Percentiles rank a stretch among this genome's conserved stretches.
Conservation (phyloP, 2,113 vertebrate species). For the Stegostoma tigrinum region DNA sequence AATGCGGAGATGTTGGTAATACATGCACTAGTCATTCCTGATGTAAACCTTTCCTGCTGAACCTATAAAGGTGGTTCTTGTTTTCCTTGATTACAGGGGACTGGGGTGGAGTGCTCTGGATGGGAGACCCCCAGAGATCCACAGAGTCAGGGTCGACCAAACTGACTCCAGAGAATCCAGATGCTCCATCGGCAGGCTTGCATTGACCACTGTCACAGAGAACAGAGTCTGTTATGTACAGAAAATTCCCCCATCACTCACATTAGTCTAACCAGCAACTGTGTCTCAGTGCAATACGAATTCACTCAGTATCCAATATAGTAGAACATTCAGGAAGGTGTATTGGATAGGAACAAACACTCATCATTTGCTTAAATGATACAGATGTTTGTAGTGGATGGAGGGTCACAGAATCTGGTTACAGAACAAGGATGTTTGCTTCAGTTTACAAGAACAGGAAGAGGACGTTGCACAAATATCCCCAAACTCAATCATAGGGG, state of each 20-base stretch:
- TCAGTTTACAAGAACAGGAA: neutral
- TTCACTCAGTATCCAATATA: neutral
- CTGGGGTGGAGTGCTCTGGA: neutral
- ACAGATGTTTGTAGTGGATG: too few species aligned
- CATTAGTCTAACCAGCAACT: neutral
- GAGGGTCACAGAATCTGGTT: neutral
- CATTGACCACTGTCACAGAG: too few species aligned
- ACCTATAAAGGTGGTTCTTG: neutral
- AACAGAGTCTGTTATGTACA: neutral
- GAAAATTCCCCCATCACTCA: neutral
- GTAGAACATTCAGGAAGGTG: neutral
- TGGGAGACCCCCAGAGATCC: neutral
- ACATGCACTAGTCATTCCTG: neutral
- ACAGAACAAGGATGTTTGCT: too few species aligned
- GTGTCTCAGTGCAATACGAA: neutral
- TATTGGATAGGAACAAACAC: neutral
- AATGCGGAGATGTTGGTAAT: neutral
- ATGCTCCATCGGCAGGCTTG: neutral
- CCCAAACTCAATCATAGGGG: too few species aligned
- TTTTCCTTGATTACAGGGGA: neutral
- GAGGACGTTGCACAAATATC: too few species aligned
- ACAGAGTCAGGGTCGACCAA: neutral
- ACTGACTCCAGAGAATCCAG: neutral
- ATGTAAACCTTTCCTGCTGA: neutral
- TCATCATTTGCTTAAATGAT: neutral